These are phyloP conservation scores for Acanthurus tractus DNA, from an alignment of 2,797 vertebrate genomes.

Conservation along the genomic window DNA sequence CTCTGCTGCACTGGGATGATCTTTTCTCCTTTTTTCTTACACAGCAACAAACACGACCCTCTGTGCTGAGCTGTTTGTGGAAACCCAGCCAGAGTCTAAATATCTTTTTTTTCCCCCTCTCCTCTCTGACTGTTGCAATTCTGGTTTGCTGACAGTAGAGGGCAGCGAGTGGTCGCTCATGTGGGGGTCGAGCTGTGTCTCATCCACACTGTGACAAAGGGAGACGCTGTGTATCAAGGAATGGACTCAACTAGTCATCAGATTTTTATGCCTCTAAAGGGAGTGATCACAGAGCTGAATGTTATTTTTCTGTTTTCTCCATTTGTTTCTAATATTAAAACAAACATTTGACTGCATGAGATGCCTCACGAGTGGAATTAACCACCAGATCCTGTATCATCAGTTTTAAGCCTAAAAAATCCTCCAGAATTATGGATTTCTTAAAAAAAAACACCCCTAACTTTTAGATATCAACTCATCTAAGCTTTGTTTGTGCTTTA, in stretches of 20 bases:
- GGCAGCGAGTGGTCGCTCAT: conserved; percentile 54
- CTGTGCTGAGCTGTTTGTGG: conserved; percentile 33
- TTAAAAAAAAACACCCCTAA: neutral
- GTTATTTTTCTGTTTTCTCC: conserved; percentile 1
- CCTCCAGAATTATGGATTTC: neutral
- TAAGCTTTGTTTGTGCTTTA: neutral
- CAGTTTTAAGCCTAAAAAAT: neutral
- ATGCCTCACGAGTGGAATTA: neutral
- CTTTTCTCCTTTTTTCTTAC: conserved; percentile 59
- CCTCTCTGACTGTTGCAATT: conserved; percentile 34
- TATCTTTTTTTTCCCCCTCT: neutral
- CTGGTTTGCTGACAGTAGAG: conserved; percentile 53
- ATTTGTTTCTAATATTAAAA: conserved; percentile 16
- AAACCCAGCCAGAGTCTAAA: conserved; percentile 10
- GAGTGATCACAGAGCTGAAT: conserved; percentile 6
- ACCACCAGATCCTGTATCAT: neutral
- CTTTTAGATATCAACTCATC: conserved; percentile 1
- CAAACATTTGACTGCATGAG: conserved; percentile 13
- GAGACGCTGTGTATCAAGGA: conserved; percentile 78
- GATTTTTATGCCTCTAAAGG: neutral
- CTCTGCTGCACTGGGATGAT: conserved; percentile 47
- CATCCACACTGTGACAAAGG: conserved; percentile 48
- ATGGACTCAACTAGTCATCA: conserved; percentile 31
- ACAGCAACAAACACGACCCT: conserved; percentile 55
- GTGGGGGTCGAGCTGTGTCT: neutral